These are phyloP conservation scores for Gryllus bimaculatus DNA, from an alignment of 1,140 invertebrate species.

Conservation along the genomic window DNA sequence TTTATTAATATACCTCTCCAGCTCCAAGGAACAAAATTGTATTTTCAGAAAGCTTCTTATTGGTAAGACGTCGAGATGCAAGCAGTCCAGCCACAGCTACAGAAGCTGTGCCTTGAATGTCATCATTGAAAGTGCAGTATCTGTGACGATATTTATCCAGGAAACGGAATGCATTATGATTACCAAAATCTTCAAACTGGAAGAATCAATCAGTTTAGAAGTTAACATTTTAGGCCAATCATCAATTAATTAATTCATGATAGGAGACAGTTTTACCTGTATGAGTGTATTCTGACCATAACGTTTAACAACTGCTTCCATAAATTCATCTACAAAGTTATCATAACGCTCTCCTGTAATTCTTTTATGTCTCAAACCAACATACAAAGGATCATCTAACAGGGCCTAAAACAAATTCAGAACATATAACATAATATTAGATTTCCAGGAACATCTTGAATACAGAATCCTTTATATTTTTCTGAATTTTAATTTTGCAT, in stretches of 20 bases:
- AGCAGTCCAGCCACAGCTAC: conserved; percentile 86
- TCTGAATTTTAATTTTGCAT: too few species aligned
- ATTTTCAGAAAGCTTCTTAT: conserved; percentile 66
- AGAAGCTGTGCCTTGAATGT: conserved; percentile 86
- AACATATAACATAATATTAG: background rate
- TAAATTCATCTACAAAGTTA: conserved; percentile 95
- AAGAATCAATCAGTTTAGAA: conserved; percentile 29
- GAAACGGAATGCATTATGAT: conserved; percentile 79
- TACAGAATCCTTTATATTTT: too few species aligned
- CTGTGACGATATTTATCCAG: conserved; percentile 71
- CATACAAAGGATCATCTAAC: conserved; percentile 89
- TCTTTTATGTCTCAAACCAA: conserved; percentile 80
- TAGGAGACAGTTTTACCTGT: conserved; percentile 41
- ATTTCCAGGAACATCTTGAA: too few species aligned
- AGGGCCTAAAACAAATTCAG: conserved; percentile 44
- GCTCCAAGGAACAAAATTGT: conserved; percentile 85
- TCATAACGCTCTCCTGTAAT: conserved; percentile 84
- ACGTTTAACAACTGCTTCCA: conserved; percentile 86
- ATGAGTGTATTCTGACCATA: conserved; percentile 83
- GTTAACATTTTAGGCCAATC: background rate
- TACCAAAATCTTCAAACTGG: conserved; percentile 94
- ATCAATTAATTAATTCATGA: background rate
- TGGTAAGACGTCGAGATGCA: conserved; percentile 69
- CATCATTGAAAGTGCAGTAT: conserved; percentile 94
- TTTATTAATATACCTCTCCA: conserved; percentile 55